Evolutionary conservation across 2,888 invertebrate genomes (phyloP).

Genomic region (Pycnomerus fuliginosus): DNA sequence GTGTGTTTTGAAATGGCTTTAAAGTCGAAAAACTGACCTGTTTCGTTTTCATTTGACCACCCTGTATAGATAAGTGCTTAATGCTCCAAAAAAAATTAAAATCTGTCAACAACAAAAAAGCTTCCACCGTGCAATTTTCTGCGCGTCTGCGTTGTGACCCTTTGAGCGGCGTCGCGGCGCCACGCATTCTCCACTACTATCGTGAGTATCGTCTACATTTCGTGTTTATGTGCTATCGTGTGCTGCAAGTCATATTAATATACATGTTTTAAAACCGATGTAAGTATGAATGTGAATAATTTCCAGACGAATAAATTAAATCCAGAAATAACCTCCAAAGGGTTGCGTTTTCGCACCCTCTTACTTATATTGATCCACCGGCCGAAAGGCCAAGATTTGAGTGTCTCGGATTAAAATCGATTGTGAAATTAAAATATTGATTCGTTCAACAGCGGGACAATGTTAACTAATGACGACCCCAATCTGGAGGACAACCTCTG

Average conservation of each 20-base stretch:
- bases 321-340: neutral
- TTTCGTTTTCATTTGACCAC: no score
- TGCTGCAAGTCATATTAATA: constrained; percentile 3
- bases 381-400: constrained; percentile 5
- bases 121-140: neutral
- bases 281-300: constrained; percentile 11
- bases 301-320: no score
- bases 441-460: constrained; percentile 32
- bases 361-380: constrained; percentile 18
- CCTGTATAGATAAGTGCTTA: no score
- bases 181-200: constrained; percentile 21
- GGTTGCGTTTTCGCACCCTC: neutral
- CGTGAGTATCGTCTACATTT: constrained; percentile 13
- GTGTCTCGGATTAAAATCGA: neutral
- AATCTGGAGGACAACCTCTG: constrained; percentile 43
- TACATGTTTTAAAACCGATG: constrained; percentile 2
- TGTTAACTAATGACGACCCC: constrained; percentile 42
- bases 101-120: no score
- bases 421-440: constrained; percentile 2
- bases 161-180: constrained; percentile 12
- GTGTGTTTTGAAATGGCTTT: no score
- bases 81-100: no score
- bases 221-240: constrained; percentile 9
- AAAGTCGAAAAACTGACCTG: no score
- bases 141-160: constrained; percentile 30